Conservation (phyloP, 2,113 vertebrate genomes). For the Bungarus multicinctus region DNA sequence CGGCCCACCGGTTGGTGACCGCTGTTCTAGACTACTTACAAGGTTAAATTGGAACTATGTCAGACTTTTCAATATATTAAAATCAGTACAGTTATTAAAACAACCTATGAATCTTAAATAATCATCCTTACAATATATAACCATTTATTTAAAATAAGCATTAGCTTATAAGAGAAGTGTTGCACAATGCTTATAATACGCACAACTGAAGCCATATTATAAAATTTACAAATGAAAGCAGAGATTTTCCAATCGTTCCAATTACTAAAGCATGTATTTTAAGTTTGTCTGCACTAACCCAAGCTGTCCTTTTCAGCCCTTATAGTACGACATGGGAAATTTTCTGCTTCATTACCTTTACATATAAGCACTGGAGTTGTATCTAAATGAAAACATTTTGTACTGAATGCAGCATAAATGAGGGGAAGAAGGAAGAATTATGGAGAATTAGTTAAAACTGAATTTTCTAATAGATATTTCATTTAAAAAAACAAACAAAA, state of each 20-base stretch:
- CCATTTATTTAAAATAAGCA: neutral
- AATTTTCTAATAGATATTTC: constrained; percentile 1
- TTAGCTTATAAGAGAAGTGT: neutral
- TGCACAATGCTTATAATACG: neutral
- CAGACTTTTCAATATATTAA: neutral
- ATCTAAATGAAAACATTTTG: constrained; percentile 30
- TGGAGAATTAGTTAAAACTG: neutral
- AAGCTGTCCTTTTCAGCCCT: neutral
- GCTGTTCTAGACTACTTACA: neutral
- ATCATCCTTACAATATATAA: neutral
- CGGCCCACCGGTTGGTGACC: too few species aligned
- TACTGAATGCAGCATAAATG: constrained; percentile 26
- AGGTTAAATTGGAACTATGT: neutral
- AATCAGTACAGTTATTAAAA: neutral
- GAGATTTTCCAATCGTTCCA: constrained; percentile 12
- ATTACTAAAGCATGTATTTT: constrained; percentile 23
- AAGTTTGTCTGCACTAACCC: neutral
- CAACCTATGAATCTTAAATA: neutral
- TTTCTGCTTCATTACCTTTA: constrained; percentile 32
- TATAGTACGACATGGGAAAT: neutral
- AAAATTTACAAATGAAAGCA: neutral
- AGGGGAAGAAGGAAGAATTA: neutral
- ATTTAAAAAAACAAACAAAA: neutral
- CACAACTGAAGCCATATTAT: neutral
- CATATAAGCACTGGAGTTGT: constrained; percentile 7